Conservation (phyloP, 2,888 invertebrate genomes). For the Heliconius sara region DNA sequence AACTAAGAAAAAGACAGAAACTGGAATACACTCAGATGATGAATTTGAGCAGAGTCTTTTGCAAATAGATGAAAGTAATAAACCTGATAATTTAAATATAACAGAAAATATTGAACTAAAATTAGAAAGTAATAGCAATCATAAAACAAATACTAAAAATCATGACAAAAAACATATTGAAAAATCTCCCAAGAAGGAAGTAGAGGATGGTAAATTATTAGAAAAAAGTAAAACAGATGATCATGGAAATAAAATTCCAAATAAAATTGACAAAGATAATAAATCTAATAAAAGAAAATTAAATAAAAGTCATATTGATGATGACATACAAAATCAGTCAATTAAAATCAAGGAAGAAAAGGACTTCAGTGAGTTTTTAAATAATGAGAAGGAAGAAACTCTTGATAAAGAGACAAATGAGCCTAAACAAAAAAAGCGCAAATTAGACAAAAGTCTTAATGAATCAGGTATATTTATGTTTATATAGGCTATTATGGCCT, state of each 20-base stretch:
- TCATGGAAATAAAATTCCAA: conserved; percentile 24
- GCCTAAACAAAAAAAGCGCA: conserved; percentile 54
- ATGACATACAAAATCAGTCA: conserved; percentile 33
- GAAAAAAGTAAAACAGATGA: conserved; percentile 24
- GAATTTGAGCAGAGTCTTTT: conserved; percentile 88
- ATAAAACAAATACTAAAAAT: conserved; percentile 14
- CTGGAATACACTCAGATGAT: conserved; percentile 86
- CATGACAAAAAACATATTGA: background rate
- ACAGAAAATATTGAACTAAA: conserved; percentile 22
- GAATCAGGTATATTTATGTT: conserved; percentile 64
- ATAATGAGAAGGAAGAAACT: conserved; percentile 49
- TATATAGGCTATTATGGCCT: no score
- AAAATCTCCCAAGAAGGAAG: conserved; percentile 27
- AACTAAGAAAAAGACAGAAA: conserved; percentile 73
- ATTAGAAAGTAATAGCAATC: conserved; percentile 30
- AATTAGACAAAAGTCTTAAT: conserved; percentile 67
- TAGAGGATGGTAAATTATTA: conserved; percentile 20
- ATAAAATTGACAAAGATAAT: background rate
- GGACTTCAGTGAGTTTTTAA: conserved; percentile 64
- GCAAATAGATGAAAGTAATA: conserved; percentile 84
- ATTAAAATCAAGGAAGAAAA: conserved; percentile 47
- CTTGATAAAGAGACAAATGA: conserved; percentile 31
- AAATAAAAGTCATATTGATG: conserved; percentile 32
- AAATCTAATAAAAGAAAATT: conserved; percentile 39
- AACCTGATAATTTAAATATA: conserved; percentile 45